These are phyloP conservation scores for Cetoscarus ocellatus DNA, from an alignment of 2,797 vertebrate genomes.

Conservation along the genomic window DNA sequence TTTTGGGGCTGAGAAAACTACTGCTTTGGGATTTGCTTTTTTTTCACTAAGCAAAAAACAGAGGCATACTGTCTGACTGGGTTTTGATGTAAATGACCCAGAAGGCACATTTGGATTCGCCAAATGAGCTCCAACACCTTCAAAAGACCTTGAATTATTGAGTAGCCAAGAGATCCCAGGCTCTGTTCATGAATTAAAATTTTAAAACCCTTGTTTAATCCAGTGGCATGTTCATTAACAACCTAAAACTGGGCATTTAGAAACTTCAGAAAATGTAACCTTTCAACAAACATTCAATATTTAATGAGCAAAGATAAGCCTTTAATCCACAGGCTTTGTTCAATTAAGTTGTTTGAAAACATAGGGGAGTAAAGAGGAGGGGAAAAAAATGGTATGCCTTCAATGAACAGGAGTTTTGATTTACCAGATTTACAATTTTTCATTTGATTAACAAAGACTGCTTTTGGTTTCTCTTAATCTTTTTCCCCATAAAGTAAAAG, in stretches of 20 bases:
- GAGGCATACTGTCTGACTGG: conserved; percentile 13
- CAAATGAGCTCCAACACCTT: conserved; percentile 75
- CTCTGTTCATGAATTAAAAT: conserved; percentile 73
- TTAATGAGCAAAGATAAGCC: conserved; percentile 70
- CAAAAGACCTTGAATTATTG: conserved; percentile 77
- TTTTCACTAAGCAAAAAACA: conserved; percentile 23
- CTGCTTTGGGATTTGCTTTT: conserved; percentile 5
- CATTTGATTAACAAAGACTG: conserved; percentile 23
- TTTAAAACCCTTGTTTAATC: conserved; percentile 78
- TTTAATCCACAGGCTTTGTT: conserved; percentile 68
- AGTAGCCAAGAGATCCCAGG: conserved; percentile 71
- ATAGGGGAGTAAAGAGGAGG: conserved; percentile 32
- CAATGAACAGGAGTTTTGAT: conserved; percentile 17
- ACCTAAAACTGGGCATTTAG: conserved; percentile 70
- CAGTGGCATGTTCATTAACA: conserved; percentile 75
- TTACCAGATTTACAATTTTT: conserved; percentile 31
- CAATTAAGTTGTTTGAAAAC: conserved; percentile 57
- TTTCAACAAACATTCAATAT: conserved; percentile 75
- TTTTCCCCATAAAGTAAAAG: conserved; percentile 26
- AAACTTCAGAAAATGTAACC: conserved; percentile 69
- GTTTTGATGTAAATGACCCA: conserved; percentile 57
- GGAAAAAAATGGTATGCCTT: conserved; percentile 21
- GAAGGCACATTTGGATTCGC: conserved; percentile 61
- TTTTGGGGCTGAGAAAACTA: background rate
- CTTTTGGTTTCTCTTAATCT: conserved; percentile 15